These are phyloP conservation scores for Catonia carolina DNA, from an alignment of 2,888 invertebrate species.

Conservation along the genomic window DNA sequence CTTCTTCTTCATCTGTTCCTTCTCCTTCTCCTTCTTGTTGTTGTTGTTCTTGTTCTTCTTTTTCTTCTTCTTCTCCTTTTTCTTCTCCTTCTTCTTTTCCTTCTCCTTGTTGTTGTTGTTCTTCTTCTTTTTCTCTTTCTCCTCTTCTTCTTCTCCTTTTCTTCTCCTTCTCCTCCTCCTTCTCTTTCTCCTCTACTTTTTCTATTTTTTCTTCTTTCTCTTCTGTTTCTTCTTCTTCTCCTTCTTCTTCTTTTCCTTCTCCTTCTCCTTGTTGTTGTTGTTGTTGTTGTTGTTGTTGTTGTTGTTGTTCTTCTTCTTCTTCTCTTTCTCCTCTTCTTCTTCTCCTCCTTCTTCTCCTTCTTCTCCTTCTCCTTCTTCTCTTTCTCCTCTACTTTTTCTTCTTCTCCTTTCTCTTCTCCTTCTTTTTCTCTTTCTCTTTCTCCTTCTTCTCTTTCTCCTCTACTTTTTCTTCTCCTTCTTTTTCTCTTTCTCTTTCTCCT, in stretches of 20 bases:
- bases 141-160: background rate
- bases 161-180: background rate
- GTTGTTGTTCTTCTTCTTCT: background rate
- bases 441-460: constrained; percentile 6
- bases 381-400: constrained; percentile 13
- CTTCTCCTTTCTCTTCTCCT: constrained; percentile 14
- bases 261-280: background rate
- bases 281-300: background rate
- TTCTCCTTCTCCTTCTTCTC: constrained; percentile 16
- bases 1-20: background rate
- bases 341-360: too few species aligned
- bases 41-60: too few species aligned
- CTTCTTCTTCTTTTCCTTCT: too few species aligned
- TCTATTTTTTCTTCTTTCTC: background rate
- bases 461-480: background rate
- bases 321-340: constrained; percentile 14
- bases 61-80: background rate
- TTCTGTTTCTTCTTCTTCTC: background rate
- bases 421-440: constrained; percentile 12
- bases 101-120: background rate
- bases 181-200: background rate
- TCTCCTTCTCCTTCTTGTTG: too few species aligned
- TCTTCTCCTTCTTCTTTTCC: background rate
- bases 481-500: constrained; percentile 12
- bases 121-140: background rate